Evolutionary conservation across 1,140 invertebrate species (phyloP).

Genomic region (Drosophila ironensis): DNA sequence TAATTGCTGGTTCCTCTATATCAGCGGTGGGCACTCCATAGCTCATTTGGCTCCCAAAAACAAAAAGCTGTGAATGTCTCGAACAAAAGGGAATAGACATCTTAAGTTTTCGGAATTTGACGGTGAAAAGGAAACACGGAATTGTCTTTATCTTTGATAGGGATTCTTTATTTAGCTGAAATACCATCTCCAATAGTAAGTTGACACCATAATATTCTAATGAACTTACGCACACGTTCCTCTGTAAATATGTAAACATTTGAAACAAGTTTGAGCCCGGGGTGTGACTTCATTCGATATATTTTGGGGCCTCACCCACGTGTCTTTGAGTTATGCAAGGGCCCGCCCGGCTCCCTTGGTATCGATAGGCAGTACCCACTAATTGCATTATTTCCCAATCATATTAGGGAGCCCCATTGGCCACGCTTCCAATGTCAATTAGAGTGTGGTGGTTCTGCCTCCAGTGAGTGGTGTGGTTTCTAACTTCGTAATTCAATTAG

Average conservation of each 20-base stretch:
- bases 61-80: too few species aligned
- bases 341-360: background rate
- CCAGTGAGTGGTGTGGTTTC: too few species aligned
- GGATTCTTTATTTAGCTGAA: too few species aligned
- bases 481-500: slow-evolving; percentile 64
- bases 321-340: slow-evolving; percentile 7
- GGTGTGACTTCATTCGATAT: slow-evolving; percentile 13
- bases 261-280: background rate
- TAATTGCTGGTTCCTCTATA: too few species aligned
- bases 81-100: too few species aligned
- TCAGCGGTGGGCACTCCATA: too few species aligned
- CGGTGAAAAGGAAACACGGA: too few species aligned
- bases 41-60: too few species aligned
- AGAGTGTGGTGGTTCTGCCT: too few species aligned
- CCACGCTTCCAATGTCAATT: slow-evolving; percentile 46
- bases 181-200: too few species aligned
- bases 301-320: slow-evolving; percentile 20
- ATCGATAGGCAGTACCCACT: slow-evolving; percentile 20
- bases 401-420: slow-evolving; percentile 43
- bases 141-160: too few species aligned
- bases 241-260: slow-evolving; percentile 9
- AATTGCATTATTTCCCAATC: slow-evolving; percentile 48
- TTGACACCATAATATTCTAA: background rate
- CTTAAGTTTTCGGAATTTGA: too few species aligned
- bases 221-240: background rate